A percentile compares a stretch with the other conserved stretches of the same genome.
Conservation (phyloP, 2,113 vertebrate species). For the Campylomormyrus numenius region DNA sequence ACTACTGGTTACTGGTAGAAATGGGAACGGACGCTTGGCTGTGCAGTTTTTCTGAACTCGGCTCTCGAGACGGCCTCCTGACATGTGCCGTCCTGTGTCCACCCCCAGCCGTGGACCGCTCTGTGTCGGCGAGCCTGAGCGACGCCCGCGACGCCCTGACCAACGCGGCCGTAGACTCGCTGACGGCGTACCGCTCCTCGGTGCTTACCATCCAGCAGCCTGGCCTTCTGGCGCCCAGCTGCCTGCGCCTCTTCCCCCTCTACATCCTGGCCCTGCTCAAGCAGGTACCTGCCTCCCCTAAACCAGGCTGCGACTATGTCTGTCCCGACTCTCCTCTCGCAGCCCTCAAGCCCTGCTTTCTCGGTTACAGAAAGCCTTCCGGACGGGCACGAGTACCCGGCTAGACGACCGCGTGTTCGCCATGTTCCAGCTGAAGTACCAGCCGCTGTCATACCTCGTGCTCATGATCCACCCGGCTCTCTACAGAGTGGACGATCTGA, state of each 20-base stretch:
- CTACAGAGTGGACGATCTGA: constrained; percentile 81
- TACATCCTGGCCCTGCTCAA: constrained; percentile 84
- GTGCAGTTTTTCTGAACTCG: not conserved
- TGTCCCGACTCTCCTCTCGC: not conserved
- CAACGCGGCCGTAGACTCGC: constrained; percentile 83
- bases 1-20: not conserved
- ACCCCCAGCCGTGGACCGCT: constrained; percentile 80
- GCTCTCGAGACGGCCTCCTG: not conserved
- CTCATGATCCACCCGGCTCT: constrained; percentile 83
- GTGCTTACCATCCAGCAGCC: constrained; percentile 82
- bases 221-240: constrained; percentile 76
- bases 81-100: not conserved
- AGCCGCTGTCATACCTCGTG: constrained; percentile 83
- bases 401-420: constrained; percentile 85
- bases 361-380: constrained; percentile 78
- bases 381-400: constrained; percentile 76
- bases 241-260: constrained; percentile 82
- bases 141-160: constrained; percentile 89
- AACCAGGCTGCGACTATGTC: not conserved
- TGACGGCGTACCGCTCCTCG: constrained; percentile 72
- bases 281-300: constrained; percentile 62
- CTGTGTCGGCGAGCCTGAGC: constrained; percentile 75
- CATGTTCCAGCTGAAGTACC: constrained; percentile 94
- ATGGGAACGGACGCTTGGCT: not conserved
- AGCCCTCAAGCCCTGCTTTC: not conserved